Base-by-base conservation (phyloP, 2,888 invertebrate genomes). In the Lasioglossum vierecki region DNA sequence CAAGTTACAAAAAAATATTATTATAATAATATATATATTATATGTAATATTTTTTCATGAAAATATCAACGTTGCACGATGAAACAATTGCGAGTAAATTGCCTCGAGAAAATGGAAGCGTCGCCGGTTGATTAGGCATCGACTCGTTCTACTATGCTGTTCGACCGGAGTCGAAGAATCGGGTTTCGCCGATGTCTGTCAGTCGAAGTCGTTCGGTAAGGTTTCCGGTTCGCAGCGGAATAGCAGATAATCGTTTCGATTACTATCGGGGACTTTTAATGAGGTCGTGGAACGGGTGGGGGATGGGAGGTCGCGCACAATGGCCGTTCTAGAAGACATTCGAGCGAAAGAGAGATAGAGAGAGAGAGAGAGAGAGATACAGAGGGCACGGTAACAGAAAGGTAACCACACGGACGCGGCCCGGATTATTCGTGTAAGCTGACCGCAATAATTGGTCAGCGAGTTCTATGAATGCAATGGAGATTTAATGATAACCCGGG, bases 401-500 rank as follows among this genome's bases (percentile, higher is more conserved):
- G 35, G 77, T 22, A 30, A 57, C 35, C 63, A 22, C 71, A 26
- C 4, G n/a, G 76, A 30, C n/a, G 4, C 26, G 11, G 44, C 35
- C 49, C 39, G 9, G 49, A 35, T 73, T 73, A 60, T 26, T 26
- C 11, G 70, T n/a, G 68, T 57, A n/a, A 53, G 3, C 71, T 26
- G 11, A 30, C 68, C 76, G 22, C 66, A 66, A 66, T 75, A 76
- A 78, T 80, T 66, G 77, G 46, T 72, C 80, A 22, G 53, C 60
- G 70, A 70, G 74, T 77, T 77, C 68, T 18, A 41, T 44, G 63
- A 44, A 57, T 71, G 0, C 78, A 70, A 75, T 79, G 46, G 84
- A 88, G 85, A 85, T 88, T 88, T 75, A 71, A 82, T 57, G 90
- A 90, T 83, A 88, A 87, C 86, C 83, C 44, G 2, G 72, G n/a